phyloP scores from a whole-genome alignment of 1,140 invertebrate species.

The Brachionus sp. region DNA sequence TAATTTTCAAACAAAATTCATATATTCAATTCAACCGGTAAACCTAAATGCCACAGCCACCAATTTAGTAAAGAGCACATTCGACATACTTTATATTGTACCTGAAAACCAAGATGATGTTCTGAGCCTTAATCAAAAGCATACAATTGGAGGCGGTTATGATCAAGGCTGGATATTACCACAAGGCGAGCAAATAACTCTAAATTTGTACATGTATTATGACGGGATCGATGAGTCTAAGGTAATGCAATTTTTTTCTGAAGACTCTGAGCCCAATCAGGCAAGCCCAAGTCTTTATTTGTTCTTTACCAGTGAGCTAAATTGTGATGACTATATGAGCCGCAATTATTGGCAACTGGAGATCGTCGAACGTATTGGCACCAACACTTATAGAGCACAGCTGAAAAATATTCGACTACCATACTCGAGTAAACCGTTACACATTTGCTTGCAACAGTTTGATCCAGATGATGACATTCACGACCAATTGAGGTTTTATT shows the following conservation, averaged over 20 bases:
- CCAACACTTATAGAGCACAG: neutral
- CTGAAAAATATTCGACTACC: neutral
- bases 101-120: constrained; percentile 6
- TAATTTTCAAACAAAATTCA: neutral
- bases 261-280: neutral
- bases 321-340: constrained; percentile 24
- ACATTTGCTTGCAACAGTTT: constrained; percentile 35
- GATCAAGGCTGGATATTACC: constrained; percentile 30
- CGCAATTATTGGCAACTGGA: neutral
- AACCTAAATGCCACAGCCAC: neutral
- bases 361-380: neutral
- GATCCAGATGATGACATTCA: constrained; percentile 5
- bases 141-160: constrained; percentile 19
- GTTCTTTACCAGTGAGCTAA: constrained; percentile 15
- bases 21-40: neutral
- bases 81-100: constrained; percentile 29
- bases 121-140: neutral
- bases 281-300: neutral
- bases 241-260: constrained; percentile 1
- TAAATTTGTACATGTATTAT: constrained; percentile 31
- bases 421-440: neutral
- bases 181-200: neutral
- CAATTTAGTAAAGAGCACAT: constrained; percentile 25
- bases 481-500: constrained; percentile 3
- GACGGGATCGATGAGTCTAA: constrained; percentile 23